Conservation (phyloP, 1,140 invertebrate species). For the Halesus radiatus region DNA sequence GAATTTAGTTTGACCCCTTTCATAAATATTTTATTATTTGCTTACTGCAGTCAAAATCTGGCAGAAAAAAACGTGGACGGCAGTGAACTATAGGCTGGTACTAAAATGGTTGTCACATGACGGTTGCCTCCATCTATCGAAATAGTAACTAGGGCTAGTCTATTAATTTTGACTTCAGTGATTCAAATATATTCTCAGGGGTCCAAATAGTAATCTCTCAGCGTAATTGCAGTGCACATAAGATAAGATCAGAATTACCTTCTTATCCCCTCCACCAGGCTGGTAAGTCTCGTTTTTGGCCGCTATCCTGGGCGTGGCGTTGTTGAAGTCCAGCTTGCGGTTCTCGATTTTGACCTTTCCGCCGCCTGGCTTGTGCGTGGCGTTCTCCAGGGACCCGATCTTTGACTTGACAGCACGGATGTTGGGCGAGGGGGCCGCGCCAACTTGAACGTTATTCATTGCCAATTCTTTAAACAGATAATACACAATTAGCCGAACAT, state of each 20-base stretch:
- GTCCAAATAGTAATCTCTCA: too few species aligned
- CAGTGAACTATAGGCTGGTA: too few species aligned
- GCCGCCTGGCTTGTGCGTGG: conserved; percentile 91
- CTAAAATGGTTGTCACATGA: too few species aligned
- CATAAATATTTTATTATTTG: too few species aligned
- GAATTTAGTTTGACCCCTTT: too few species aligned
- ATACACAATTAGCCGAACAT: background rate
- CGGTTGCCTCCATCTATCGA: too few species aligned
- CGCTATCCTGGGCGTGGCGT: conserved; percentile 85
- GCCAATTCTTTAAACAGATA: conserved; percentile 71
- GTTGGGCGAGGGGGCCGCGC: conserved; percentile 90
- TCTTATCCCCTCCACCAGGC: conserved; percentile 92
- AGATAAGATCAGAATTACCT: conserved; percentile 73
- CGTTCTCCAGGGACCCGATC: conserved; percentile 94
- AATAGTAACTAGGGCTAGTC: too few species aligned
- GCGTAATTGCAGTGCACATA: too few species aligned
- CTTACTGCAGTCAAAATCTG: too few species aligned
- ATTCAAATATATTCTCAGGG: too few species aligned
- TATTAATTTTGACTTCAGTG: too few species aligned
- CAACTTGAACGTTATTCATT: conserved; percentile 95
- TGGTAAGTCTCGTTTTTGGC: conserved; percentile 93
- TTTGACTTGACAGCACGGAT: conserved; percentile 92
- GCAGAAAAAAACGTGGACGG: too few species aligned
- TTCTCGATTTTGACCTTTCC: conserved; percentile 93
- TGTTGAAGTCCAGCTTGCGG: conserved; percentile 89